Conservation (phyloP, 2,113 vertebrate genomes). For the Catharus minimus region DNA sequence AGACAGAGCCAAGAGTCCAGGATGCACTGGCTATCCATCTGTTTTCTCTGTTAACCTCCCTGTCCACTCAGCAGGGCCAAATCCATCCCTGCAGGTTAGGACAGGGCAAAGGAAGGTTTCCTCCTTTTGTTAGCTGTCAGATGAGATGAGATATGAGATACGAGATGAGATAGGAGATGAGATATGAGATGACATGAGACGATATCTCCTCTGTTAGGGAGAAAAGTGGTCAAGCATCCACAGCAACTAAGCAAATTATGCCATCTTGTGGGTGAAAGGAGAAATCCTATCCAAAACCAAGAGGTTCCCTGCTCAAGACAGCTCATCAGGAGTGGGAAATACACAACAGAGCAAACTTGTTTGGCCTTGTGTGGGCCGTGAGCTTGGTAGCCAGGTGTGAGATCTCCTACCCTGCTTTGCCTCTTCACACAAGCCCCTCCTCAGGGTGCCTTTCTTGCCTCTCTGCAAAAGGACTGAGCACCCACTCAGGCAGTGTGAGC, state of each 20-base stretch:
- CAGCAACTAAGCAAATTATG: neutral
- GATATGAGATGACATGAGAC: neutral
- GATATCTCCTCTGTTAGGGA: neutral
- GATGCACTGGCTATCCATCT: fast-evolving
- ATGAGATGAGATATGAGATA: neutral
- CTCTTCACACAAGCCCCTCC: neutral
- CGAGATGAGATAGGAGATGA: neutral
- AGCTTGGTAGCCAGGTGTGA: neutral
- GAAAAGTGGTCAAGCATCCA: neutral
- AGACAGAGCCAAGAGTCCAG: fast-evolving
- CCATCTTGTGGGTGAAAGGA: slow-evolving; percentile 25
- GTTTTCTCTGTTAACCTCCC: neutral
- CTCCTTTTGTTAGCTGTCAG: neutral
- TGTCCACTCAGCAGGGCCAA: neutral
- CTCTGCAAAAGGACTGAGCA: neutral
- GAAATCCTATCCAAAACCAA: neutral
- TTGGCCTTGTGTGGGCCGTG: neutral
- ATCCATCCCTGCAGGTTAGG: neutral
- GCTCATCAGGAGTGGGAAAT: neutral
- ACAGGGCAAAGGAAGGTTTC: neutral
- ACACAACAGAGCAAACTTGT: neutral
- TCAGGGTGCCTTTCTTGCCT: neutral
- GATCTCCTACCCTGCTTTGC: neutral
- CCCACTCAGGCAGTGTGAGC: neutral
- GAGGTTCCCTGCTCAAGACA: neutral